Evolutionary conservation across 2,888 invertebrate genomes (phyloP).

Genomic region (Imbricaverruca yamaguchii): DNA sequence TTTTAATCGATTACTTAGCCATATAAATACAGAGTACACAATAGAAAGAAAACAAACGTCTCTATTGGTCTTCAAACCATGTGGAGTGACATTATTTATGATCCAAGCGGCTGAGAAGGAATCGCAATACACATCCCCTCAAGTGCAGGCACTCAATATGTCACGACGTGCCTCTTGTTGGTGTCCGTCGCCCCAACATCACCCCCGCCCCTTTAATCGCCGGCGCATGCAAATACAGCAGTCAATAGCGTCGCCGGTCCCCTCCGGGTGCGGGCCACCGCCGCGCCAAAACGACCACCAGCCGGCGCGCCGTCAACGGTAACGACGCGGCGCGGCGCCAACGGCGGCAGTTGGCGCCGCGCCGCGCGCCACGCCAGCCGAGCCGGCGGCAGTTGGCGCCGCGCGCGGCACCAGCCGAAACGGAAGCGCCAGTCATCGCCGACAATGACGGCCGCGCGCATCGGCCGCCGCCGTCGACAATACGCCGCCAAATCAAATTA

Average conservation of each 20-base stretch:
- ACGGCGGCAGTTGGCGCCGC: background rate
- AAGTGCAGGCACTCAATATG: too few species aligned
- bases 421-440: background rate
- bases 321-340: background rate
- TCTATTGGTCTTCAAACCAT: too few species aligned
- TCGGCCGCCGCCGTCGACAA: constrained; percentile 5
- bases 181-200: too few species aligned
- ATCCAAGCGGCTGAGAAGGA: too few species aligned
- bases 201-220: background rate
- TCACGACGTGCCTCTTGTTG: too few species aligned
- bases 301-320: background rate
- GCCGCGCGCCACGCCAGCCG: background rate
- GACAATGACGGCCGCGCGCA: background rate
- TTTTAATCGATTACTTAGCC: too few species aligned
- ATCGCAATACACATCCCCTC: too few species aligned
- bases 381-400: background rate
- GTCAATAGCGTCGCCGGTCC: background rate
- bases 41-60: too few species aligned
- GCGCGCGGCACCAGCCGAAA: background rate
- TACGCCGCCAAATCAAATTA: constrained; percentile 15
- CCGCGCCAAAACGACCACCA: background rate
- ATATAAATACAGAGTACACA: too few species aligned
- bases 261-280: background rate
- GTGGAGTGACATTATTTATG: too few species aligned
- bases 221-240: constrained; percentile 1